Evolutionary conservation across 2,797 vertebrate genomes (phyloP).

Genomic region (Sorex maritimensis): DNA sequence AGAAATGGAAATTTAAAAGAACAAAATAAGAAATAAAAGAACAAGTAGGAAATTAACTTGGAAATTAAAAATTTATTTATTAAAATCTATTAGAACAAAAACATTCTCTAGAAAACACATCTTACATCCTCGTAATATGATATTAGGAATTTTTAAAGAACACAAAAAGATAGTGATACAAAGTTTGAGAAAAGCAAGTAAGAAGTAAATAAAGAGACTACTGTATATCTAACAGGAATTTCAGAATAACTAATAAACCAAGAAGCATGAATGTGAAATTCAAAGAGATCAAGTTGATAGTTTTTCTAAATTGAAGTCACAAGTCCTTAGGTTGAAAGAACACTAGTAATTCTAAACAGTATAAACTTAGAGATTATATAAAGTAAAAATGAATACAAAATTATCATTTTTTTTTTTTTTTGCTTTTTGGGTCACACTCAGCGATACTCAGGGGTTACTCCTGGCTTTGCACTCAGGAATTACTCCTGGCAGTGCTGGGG

Average conservation of each 20-base stretch:
- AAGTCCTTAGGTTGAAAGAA: not conserved
- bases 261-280: not conserved
- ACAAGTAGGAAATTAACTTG: constrained; percentile 30
- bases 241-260: constrained; percentile 1
- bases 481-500: too few species aligned
- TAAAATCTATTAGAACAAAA: constrained; percentile 22
- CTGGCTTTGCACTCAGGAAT: too few species aligned
- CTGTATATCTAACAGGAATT: constrained; percentile 37
- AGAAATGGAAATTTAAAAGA: constrained; percentile 50
- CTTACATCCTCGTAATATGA: not conserved
- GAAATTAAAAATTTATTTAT: constrained; percentile 48
- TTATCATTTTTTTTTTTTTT: too few species aligned
- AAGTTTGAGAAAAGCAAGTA: constrained; percentile 25
- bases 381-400: not conserved
- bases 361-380: constrained; percentile 32
- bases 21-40: constrained; percentile 38
- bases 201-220: constrained; percentile 34
- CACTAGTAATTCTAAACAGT: not conserved
- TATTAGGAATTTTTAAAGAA: not conserved
- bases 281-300: not conserved
- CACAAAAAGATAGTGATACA: not conserved
- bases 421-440: too few species aligned
- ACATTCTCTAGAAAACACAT: not conserved
- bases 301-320: constrained; percentile 37
- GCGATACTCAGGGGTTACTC: too few species aligned